These are phyloP conservation scores for Clarias laeviceps DNA, from an alignment of 2,797 vertebrate species.

Conservation along the genomic window DNA sequence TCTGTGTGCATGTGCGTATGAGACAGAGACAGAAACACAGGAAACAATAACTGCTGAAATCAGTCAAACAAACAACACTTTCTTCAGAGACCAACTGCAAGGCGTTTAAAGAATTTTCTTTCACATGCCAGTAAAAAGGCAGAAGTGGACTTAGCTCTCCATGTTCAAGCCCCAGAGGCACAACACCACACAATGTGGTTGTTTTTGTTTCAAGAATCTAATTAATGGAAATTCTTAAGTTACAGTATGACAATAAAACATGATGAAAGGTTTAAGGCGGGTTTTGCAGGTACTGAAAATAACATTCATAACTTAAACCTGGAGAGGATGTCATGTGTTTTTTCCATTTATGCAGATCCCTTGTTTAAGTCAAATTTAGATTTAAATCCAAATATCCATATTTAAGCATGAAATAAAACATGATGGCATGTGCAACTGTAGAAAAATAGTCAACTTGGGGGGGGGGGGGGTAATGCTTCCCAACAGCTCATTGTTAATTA, in stretches of 20 bases:
- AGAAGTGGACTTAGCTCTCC: slow-evolving; percentile 17
- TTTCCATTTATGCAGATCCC: not conserved
- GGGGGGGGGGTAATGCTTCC: not conserved
- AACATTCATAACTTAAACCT: not conserved
- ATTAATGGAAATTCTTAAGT: slow-evolving; percentile 25
- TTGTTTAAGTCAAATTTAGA: not conserved
- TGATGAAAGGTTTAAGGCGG: not conserved
- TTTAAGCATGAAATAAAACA: not conserved
- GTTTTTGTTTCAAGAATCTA: slow-evolving; percentile 45
- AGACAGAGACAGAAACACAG: slow-evolving; percentile 7
- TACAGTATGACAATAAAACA: slow-evolving; percentile 4
- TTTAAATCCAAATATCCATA: not conserved
- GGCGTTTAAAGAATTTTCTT: slow-evolving; percentile 15
- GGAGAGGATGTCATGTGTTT: not conserved
- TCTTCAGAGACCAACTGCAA: not conserved
- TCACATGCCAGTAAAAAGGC: slow-evolving; percentile 12
- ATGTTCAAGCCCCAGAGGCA: slow-evolving; percentile 12
- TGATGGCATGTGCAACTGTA: too few relatives aligned
- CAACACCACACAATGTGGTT: slow-evolving; percentile 13
- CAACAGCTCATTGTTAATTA: not conserved
- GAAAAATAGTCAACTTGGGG: too few relatives aligned
- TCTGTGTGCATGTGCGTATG: slow-evolving; percentile 62
- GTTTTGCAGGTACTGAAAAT: not conserved
- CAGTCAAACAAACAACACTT: slow-evolving; percentile 10
- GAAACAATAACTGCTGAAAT: not conserved